Base-by-base conservation (phyloP, 2,888 invertebrate species). In the Synanthedon formicaeformis region DNA sequence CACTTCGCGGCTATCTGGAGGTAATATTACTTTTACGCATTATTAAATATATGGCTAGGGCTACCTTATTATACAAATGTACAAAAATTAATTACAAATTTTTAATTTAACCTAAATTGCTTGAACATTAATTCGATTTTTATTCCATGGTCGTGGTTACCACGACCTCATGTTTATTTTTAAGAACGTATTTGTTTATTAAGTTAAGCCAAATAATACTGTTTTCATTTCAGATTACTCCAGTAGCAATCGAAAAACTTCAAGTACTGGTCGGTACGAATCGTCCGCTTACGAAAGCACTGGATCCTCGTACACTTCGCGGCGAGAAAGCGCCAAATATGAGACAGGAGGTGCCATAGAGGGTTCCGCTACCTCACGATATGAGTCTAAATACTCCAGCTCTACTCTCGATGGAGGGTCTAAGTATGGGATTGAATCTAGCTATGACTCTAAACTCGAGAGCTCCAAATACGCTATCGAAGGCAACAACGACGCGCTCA, bases 1-100 rank as follows among this genome's bases (percentile, higher is more conserved):
- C 73, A 90, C 90, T 67, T 89, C 90, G 69, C 89, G 89, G 80
- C 86, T 89, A 51, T 88, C 90, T 69, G 91, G 91, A 89, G 90
- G 91, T 91, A 74, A 73, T 67, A 51, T 10, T 34, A 6, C 2
- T 34, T 34, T 34, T 10, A 34, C 10, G 34, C 8, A 34, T 34
- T 34, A 34, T 27, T 27, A 8, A 8, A 23, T 23, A 23, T 23
- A 23, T 23, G 18, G 4, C 4, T 23, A 23, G 4, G 18, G 4
- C 4, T 23, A 23, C 18, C 18, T 23, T 23, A 4, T 23, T 23
- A 23, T 23, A 23, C 18, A 4, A 23, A 23, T 23, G 4, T 18
- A 2, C 3, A 18, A 18, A 18, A 18, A 16, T 16, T 16, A 16
- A 34, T 10, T 34, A 6, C 34, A 5, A 23, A 23, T 23, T 23